phyloP scores from a whole-genome alignment of 1,140 invertebrate species.

The Meloidogyne hapla region DNA sequence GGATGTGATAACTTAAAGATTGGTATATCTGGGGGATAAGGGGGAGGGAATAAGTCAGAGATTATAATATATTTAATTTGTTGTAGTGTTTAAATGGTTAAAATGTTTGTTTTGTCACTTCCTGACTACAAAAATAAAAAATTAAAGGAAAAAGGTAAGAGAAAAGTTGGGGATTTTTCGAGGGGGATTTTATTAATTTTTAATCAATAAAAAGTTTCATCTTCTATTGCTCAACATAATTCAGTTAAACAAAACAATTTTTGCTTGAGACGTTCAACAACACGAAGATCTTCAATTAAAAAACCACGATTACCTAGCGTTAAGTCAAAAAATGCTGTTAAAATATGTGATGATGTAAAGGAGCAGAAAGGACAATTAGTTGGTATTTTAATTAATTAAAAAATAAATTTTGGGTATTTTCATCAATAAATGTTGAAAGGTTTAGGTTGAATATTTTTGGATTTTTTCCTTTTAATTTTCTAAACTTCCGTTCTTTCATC shows the following conservation, averaged over 20 bases:
- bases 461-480: neutral
- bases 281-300: neutral
- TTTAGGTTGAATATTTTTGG: neutral
- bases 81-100: neutral
- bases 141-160: neutral
- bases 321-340: neutral
- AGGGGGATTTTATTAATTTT: too few species aligned
- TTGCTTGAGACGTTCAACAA: neutral
- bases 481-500: too few species aligned
- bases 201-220: too few species aligned
- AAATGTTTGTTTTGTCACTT: slow-evolving; percentile 3
- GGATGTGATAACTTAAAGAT: neutral
- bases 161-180: too few species aligned
- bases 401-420: neutral
- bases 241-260: neutral
- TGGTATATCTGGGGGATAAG: neutral
- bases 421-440: neutral
- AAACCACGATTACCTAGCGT: neutral
- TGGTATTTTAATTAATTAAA: neutral
- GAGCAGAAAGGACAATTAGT: neutral
- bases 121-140: neutral
- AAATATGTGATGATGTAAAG: neutral
- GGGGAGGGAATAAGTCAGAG: neutral
- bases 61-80: neutral
- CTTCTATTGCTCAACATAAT: neutral